Conservation (phyloP, 1,140 invertebrate genomes). For the Ceratina australensis region DNA sequence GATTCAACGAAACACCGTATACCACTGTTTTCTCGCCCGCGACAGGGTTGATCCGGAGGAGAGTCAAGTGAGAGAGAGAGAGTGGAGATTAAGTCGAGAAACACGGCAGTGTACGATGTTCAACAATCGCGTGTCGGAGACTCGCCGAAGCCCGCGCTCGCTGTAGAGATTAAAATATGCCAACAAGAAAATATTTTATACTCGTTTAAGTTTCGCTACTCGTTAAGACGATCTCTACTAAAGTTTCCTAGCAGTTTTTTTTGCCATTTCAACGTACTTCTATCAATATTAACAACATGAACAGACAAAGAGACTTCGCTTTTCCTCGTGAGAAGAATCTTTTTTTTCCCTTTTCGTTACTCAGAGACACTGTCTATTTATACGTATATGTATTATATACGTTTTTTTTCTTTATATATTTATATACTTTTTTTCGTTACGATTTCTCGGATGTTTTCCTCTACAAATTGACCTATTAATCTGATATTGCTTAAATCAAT, state of each 20-base stretch:
- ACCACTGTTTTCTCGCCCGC: slow-evolving; percentile 45
- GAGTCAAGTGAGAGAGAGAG: not conserved
- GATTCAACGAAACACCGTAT: slow-evolving; percentile 54
- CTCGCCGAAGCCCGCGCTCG: slow-evolving; percentile 67
- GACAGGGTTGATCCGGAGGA: not conserved
- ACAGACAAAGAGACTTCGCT: slow-evolving; percentile 60
- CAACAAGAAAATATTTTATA: slow-evolving; percentile 76
- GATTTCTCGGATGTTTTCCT: slow-evolving; percentile 63
- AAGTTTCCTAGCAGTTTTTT: slow-evolving; percentile 71
- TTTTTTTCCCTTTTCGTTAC: slow-evolving; percentile 16
- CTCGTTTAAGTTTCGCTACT: slow-evolving; percentile 57
- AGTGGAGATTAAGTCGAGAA: slow-evolving; percentile 34
- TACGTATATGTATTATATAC: not conserved
- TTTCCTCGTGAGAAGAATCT: not conserved
- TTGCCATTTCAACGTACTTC: slow-evolving; percentile 41
- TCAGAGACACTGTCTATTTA: slow-evolving; percentile 15
- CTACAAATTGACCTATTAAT: slow-evolving; percentile 80
- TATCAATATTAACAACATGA: slow-evolving; percentile 76
- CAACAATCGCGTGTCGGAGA: slow-evolving; percentile 62
- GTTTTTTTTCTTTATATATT: slow-evolving; percentile 35
- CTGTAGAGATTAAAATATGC: slow-evolving; percentile 72
- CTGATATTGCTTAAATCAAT: slow-evolving; percentile 79
- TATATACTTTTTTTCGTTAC: slow-evolving; percentile 46
- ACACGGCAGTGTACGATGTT: slow-evolving; percentile 53
- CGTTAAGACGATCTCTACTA: slow-evolving; percentile 72